Base-by-base conservation (phyloP, 30 jellyfish, hydroid and myxozoan species). In the Aurelia aurita complex sp. Pacific region DNA sequence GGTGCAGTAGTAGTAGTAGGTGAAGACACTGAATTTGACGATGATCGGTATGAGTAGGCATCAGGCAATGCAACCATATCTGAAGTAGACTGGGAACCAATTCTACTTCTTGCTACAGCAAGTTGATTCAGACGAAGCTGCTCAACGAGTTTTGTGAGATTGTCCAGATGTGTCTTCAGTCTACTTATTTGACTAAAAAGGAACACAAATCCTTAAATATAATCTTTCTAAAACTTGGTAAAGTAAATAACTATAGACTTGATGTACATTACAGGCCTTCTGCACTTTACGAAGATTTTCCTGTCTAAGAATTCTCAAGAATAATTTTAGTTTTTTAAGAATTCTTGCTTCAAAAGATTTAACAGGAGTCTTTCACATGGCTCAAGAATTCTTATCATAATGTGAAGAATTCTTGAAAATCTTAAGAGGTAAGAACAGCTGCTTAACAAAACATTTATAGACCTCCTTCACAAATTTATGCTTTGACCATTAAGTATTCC, bases 41-140 rank as follows among this genome's bases (percentile, higher is more conserved):
- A 71, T 64, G 88, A 80, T 40, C 35, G 79, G 51, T 34, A 54
- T 55, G 69, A 10, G 17, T 66, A 65, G 54, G 71, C 50, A 23
- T 95, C 91, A 60, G 54, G 59, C 43, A 67, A 19, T 43, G 89
- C 79, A 19, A 79, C 70, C 77, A 95, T 76, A 69, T 94, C 99
- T 62, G 97, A 80, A 1, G 94, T 67, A 14, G 99, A 94, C 78
- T 94, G 97, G 14, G 98, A 94, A 0, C 85, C 95, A 73, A 75
- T 67, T 23, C 92, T 88, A 52, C 71, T 76, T 81, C 94, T 64
- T 40, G 81, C 75, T 43, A 81, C 40, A 2, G 96, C 94, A 40
- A 69, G 69, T 74, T 90, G 99, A 9, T 95, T 71, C 55, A 81
- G 46, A 19, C 97, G 70, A 23, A 95, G 62, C 64, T 95, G 97